phyloP scores from a whole-genome alignment of 2,888 invertebrate species.

The Melieria omissa region DNA sequence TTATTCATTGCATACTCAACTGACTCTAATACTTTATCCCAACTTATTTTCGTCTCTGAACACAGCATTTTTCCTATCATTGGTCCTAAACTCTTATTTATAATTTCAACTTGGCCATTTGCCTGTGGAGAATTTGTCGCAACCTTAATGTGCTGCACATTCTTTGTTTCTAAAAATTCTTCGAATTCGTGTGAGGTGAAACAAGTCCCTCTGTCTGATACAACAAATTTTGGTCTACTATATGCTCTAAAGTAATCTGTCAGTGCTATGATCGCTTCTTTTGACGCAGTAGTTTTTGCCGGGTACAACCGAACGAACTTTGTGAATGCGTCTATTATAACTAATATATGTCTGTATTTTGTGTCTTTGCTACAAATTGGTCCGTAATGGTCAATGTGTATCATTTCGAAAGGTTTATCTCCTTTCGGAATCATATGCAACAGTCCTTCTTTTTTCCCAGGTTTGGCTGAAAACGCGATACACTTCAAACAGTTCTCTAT shows the following conservation, averaged over 20 bases:
- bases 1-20: slow-evolving; percentile 7
- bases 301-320: slow-evolving; percentile 27
- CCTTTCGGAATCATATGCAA: slow-evolving; percentile 32
- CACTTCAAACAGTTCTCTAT: slow-evolving; percentile 27
- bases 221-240: neutral
- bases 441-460: slow-evolving; percentile 22
- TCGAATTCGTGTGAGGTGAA: slow-evolving; percentile 12
- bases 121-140: slow-evolving; percentile 9
- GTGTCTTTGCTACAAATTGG: slow-evolving; percentile 20
- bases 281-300: slow-evolving; percentile 7
- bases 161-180: slow-evolving; percentile 3
- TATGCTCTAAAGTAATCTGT: slow-evolving; percentile 17
- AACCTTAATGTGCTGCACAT: slow-evolving; percentile 1
- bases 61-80: neutral
- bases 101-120: slow-evolving; percentile 8
- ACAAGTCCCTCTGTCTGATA: slow-evolving; percentile 14
- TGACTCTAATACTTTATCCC: neutral
- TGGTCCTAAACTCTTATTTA: neutral
- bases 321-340: slow-evolving; percentile 32
- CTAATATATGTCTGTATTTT: slow-evolving; percentile 29
- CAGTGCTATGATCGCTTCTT: neutral
- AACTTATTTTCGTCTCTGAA: neutral
- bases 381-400: slow-evolving; percentile 37
- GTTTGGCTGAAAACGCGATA: slow-evolving; percentile 17
- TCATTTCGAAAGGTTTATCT: slow-evolving; percentile 23